phyloP scores from a whole-genome alignment of 1,140 invertebrate genomes.

The Zaprionus nigranus region DNA sequence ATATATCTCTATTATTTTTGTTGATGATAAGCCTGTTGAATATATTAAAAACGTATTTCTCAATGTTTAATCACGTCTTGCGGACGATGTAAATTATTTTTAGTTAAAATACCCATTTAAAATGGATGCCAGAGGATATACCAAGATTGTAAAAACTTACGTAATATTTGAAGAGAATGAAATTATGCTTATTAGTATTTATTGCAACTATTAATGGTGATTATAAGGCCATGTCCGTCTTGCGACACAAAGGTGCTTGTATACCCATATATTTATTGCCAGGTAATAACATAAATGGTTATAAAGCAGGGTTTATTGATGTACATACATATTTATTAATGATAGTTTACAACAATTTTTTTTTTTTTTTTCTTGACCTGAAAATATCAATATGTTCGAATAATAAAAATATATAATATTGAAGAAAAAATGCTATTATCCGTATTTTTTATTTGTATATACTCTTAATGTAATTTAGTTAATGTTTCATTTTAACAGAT shows the following conservation, averaged over 20 bases:
- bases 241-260: background rate
- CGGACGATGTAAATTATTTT: background rate
- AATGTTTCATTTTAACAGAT: conserved; percentile 73
- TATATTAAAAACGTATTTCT: conserved; percentile 32
- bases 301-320: background rate
- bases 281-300: background rate
- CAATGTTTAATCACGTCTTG: conserved; percentile 26
- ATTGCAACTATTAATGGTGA: background rate
- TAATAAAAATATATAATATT: conserved; percentile 2
- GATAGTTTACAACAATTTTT: background rate
- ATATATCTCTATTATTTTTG: conserved; percentile 49
- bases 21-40: conserved; percentile 46
- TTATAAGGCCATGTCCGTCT: background rate
- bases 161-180: conserved; percentile 24
- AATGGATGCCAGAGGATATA: background rate
- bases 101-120: background rate
- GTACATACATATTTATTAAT: background rate
- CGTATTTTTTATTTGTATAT: background rate
- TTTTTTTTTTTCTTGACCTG: no score
- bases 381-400: conserved; percentile 4
- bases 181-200: conserved; percentile 17
- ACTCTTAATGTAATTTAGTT: no score
- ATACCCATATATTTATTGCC: background rate
- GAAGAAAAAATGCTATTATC: conserved; percentile 6
- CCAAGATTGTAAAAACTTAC: background rate